phyloP scores from a whole-genome alignment of 2,888 invertebrate genomes.

The Sphaerophoria taeniata region DNA sequence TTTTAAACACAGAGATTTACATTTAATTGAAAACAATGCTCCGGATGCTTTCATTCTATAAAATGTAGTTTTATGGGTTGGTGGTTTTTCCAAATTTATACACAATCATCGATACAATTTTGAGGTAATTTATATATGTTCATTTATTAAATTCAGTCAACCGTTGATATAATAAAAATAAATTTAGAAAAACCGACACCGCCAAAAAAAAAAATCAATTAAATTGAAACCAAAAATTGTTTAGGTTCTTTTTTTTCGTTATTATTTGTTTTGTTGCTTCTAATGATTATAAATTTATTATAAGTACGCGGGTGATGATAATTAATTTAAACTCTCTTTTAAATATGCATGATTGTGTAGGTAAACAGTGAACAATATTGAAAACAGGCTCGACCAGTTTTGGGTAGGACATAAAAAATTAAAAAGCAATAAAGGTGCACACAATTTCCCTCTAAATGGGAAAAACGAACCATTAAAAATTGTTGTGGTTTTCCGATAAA shows the following conservation, averaged over 20 bases:
- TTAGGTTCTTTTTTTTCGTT: not conserved
- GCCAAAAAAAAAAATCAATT: conserved; percentile 24
- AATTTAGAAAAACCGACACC: not conserved
- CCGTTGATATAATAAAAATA: not conserved
- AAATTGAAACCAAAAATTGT: conserved; percentile 15
- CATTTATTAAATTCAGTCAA: not conserved
- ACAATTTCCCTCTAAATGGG: not conserved
- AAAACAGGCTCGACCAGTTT: not conserved
- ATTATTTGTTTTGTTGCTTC: not conserved
- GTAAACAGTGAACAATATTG: not conserved
- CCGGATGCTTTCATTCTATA: conserved; percentile 16
- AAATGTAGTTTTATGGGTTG: conserved; percentile 1
- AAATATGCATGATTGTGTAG: not conserved
- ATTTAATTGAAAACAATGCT: conserved; percentile 22
- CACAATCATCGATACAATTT: not conserved
- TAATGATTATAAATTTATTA: not conserved
- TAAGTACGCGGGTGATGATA: not conserved
- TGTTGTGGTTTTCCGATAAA: conserved; percentile 6
- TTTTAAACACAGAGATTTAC: not conserved
- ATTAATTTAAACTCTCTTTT: conserved; percentile 11
- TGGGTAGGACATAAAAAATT: not conserved
- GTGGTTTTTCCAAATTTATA: not conserved
- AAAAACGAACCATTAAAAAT: conserved; percentile 8
- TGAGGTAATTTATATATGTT: not conserved
- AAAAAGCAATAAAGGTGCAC: not conserved